Evolutionary conservation across 2,797 vertebrate species (phyloP).

Genomic region (Cossypha niveicapilla): DNA sequence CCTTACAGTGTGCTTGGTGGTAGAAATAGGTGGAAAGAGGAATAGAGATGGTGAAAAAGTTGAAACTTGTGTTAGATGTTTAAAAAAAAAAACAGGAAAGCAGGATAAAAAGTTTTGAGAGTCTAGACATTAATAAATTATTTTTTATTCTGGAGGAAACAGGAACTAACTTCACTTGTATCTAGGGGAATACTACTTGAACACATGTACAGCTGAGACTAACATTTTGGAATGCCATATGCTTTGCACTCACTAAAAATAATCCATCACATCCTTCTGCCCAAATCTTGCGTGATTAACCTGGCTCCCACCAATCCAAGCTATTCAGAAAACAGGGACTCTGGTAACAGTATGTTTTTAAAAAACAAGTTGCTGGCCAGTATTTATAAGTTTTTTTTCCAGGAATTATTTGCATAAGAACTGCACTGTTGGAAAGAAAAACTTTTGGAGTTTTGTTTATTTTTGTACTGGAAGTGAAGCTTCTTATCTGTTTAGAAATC

Average conservation of each 20-base stretch:
- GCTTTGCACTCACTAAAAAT: background rate
- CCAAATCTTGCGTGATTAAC: background rate
- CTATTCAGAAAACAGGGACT: background rate
- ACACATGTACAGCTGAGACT: background rate
- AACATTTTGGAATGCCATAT: background rate
- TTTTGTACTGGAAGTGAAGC: background rate
- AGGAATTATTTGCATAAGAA: background rate
- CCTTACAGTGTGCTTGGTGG: background rate
- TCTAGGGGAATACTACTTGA: background rate
- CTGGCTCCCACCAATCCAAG: background rate
- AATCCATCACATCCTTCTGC: background rate
- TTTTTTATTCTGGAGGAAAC: background rate
- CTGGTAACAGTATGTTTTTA: background rate
- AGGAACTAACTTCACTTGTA: background rate
- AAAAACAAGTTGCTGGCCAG: background rate
- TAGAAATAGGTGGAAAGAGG: background rate
- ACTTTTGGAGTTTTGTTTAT: background rate
- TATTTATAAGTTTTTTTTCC: background rate
- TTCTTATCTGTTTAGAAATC: background rate
- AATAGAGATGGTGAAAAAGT: background rate
- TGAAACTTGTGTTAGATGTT: background rate
- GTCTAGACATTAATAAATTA: background rate
- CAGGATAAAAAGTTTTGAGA: background rate
- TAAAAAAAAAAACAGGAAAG: background rate
- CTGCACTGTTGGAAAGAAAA: background rate